Conservation (phyloP, 1,140 invertebrate genomes). For the Notospermus geniculatus region DNA sequence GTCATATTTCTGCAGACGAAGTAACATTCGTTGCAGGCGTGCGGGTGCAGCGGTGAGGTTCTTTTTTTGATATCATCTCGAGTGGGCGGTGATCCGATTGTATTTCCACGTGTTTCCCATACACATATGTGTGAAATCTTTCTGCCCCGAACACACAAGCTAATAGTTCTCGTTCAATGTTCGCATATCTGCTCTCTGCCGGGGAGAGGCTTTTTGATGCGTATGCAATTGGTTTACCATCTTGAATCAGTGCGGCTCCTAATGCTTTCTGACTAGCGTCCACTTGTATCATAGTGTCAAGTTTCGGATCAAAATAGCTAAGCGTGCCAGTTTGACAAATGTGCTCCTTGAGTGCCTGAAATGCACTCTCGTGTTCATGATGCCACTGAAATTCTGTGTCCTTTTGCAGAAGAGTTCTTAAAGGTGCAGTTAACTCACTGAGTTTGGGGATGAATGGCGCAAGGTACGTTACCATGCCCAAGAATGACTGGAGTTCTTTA, state of each 20-base stretch:
- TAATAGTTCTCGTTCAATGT: conserved; percentile 58
- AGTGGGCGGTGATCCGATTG: conserved; percentile 26
- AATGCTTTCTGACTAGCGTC: conserved; percentile 43
- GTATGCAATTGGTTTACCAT: conserved; percentile 53
- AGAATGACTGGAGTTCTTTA: conserved; percentile 23
- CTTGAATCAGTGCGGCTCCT: conserved; percentile 55
- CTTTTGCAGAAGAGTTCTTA: conserved; percentile 25
- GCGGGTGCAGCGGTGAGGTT: conserved; percentile 14
- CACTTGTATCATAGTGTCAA: conserved; percentile 27
- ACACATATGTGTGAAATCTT: conserved; percentile 50
- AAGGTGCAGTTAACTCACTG: neutral
- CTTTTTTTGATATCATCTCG: conserved; percentile 25
- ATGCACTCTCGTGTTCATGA: conserved; percentile 8
- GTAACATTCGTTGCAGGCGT: conserved; percentile 23
- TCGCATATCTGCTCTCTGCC: conserved; percentile 55
- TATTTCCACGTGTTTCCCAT: conserved; percentile 27
- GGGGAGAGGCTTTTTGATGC: conserved; percentile 52
- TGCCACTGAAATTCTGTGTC: conserved; percentile 14
- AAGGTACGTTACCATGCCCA: conserved; percentile 28
- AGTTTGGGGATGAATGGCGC: conserved; percentile 17
- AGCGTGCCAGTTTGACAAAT: conserved; percentile 28
- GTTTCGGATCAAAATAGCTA: conserved; percentile 30
- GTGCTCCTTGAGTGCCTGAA: conserved; percentile 14
- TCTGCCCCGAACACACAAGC: conserved; percentile 56
- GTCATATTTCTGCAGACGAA: conserved; percentile 51